Conservation (phyloP, 2,888 invertebrate genomes). For the Torymus texanus region DNA sequence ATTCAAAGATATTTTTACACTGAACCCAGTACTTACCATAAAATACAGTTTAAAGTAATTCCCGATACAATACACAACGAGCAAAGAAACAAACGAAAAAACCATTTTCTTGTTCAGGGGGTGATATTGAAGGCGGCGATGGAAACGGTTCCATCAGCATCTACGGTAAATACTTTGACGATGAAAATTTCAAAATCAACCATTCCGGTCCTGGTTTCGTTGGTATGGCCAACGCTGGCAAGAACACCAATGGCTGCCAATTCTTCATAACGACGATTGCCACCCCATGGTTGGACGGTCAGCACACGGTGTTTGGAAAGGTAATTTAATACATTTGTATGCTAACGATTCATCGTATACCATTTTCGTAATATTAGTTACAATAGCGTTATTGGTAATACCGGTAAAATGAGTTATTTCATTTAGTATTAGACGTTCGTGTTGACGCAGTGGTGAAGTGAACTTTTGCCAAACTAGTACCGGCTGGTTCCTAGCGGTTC, state of each 20-base stretch:
- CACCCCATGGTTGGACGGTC: constrained; percentile 92
- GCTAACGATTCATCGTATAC: too few species aligned
- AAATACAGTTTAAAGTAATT: too few species aligned
- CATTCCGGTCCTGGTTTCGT: constrained; percentile 90
- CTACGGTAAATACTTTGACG: constrained; percentile 89
- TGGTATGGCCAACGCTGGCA: constrained; percentile 93
- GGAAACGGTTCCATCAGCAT: constrained; percentile 91
- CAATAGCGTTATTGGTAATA: too few species aligned
- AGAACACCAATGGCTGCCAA: constrained; percentile 95
- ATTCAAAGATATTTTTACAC: background rate
- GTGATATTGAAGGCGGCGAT: constrained; percentile 88
- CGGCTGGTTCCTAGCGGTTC: too few species aligned
- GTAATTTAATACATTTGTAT: constrained; percentile 74
- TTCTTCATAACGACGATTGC: constrained; percentile 94
- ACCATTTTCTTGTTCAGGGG: constrained; percentile 78
- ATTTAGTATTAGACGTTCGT: too few species aligned
- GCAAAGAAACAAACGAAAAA: background rate
- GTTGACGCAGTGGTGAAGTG: too few species aligned
- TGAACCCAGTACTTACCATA: background rate
- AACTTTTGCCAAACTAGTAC: too few species aligned
- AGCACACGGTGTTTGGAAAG: constrained; percentile 93
- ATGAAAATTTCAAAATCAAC: constrained; percentile 89
- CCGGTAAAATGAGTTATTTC: too few species aligned
- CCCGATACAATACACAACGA: too few species aligned
- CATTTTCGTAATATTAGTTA: too few species aligned